Percentiles rank a stretch among this genome's conserved stretches.
phyloP scores from a whole-genome alignment of 2,888 invertebrate species.

The Bellardia bayeri region DNA sequence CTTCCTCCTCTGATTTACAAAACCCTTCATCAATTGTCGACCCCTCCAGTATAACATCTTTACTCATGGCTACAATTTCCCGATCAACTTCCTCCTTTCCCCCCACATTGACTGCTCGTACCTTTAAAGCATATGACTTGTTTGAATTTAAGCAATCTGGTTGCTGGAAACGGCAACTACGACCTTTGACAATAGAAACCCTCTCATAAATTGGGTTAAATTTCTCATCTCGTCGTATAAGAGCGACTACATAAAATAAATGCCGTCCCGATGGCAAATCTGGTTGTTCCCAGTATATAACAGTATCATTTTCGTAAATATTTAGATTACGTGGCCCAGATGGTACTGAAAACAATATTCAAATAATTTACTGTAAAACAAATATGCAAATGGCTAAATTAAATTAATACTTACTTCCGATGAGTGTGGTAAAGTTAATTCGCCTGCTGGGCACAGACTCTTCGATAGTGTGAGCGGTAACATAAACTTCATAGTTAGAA shows the following conservation, averaged over 20 bases:
- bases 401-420: constrained; percentile 84
- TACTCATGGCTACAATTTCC: constrained; percentile 60
- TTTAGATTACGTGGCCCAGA: constrained; percentile 74
- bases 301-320: constrained; percentile 64
- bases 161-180: constrained; percentile 74
- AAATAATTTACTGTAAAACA: background rate
- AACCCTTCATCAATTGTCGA: constrained; percentile 62
- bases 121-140: constrained; percentile 73
- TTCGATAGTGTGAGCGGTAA: constrained; percentile 89
- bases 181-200: constrained; percentile 72
- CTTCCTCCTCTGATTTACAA: constrained; percentile 36
- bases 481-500: constrained; percentile 88
- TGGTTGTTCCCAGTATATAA: constrained; percentile 85
- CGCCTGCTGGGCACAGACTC: constrained; percentile 86
- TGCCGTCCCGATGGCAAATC: constrained; percentile 85
- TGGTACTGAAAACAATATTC: constrained; percentile 73
- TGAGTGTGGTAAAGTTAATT: constrained; percentile 86
- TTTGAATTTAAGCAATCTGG: constrained; percentile 74
- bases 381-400: background rate
- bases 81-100: constrained; percentile 70
- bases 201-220: constrained; percentile 70
- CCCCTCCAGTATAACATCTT: constrained; percentile 58
- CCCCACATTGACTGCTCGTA: constrained; percentile 78
- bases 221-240: constrained; percentile 61
- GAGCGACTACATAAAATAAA: constrained; percentile 85